These are phyloP conservation scores for Podarcis raffonei DNA, from an alignment of 2,113 vertebrate species.

Conservation along the genomic window DNA sequence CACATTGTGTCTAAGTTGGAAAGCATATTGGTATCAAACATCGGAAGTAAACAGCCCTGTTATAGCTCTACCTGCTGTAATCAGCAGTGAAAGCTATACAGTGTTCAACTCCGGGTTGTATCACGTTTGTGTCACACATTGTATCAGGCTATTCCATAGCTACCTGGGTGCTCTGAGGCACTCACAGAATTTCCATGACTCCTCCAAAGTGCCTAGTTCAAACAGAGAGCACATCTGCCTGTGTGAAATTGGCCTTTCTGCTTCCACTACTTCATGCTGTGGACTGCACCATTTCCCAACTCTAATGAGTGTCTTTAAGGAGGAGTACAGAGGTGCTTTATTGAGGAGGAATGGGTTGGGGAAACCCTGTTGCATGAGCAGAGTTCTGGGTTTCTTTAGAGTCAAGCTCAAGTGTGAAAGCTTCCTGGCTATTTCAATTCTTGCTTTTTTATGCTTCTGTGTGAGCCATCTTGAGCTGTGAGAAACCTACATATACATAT, in stretches of 20 bases:
- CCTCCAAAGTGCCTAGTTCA: neutral
- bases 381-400: neutral
- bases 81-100: neutral
- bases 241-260: neutral
- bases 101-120: too few relatives aligned
- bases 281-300: neutral
- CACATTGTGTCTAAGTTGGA: neutral
- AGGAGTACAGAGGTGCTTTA: neutral
- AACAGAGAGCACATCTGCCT: neutral
- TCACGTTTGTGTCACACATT: too few relatives aligned
- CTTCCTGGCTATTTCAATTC: neutral
- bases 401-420: neutral
- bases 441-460: neutral
- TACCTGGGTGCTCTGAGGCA: neutral
- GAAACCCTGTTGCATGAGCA: neutral
- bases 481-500: neutral
- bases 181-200: neutral
- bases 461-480: neutral
- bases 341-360: too few relatives aligned
- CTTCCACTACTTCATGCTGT: neutral
- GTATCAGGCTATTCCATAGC: neutral
- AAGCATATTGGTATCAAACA: neutral
- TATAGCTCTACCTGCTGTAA: neutral
- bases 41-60: neutral
- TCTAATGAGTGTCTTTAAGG: too few relatives aligned